Percentiles rank a stretch among this genome's conserved stretches.
phyloP scores from a whole-genome alignment of 2,888 invertebrate genomes.

The Pheosia gnoma region DNA sequence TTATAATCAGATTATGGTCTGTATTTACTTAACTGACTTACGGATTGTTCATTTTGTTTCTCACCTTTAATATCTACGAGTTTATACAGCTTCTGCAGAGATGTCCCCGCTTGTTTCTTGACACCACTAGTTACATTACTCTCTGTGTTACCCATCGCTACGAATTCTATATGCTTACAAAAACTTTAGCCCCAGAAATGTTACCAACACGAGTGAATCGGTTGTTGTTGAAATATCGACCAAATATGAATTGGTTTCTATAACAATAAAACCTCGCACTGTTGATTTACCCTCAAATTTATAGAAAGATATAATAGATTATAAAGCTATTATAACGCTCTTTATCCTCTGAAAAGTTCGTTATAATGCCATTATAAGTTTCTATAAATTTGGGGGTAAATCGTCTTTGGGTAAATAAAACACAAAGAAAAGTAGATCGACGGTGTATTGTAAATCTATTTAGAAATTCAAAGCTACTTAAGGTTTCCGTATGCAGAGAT shows the following conservation, averaged over 20 bases:
- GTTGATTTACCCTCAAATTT: background rate
- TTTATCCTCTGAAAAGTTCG: no score
- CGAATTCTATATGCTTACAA: background rate
- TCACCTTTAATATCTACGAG: conserved; percentile 95
- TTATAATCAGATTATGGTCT: no score
- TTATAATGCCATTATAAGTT: no score
- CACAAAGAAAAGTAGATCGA: background rate
- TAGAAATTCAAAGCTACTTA: background rate
- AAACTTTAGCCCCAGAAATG: background rate
- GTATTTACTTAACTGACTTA: no score
- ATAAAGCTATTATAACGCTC: no score
- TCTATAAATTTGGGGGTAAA: no score
- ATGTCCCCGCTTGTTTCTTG: conserved; percentile 96
- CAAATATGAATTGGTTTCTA: conserved; percentile 5
- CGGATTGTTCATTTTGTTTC: conserved; percentile 11
- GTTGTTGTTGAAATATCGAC: background rate
- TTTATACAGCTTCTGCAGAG: conserved; percentile 93
- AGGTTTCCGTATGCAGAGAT: conserved; percentile 58
- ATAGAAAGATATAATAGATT: no score
- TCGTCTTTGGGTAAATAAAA: background rate
- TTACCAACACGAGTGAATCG: background rate
- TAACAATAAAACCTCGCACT: background rate
- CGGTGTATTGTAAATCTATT: no score
- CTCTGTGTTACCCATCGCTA: conserved; percentile 90
- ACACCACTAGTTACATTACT: conserved; percentile 97